phyloP scores from a whole-genome alignment of 2,797 vertebrate genomes.

The Petrocephalus schoutedeni region DNA sequence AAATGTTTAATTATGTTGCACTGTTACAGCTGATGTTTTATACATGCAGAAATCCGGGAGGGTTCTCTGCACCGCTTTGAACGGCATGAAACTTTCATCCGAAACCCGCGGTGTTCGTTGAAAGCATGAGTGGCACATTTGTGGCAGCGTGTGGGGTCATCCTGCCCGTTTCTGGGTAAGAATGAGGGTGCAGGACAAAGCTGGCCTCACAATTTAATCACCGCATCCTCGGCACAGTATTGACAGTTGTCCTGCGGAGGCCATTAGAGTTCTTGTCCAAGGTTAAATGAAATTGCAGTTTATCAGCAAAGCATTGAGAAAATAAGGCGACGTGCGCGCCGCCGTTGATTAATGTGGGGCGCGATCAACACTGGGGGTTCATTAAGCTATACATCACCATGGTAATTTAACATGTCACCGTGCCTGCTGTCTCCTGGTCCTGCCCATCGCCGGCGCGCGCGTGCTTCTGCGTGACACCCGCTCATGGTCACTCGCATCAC shows the following conservation, averaged over 20 bases:
- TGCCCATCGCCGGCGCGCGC: constrained; percentile 26
- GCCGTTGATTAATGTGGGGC: constrained; percentile 99
- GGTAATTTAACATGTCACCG: constrained; percentile 99
- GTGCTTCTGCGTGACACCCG: not conserved
- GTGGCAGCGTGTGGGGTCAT: not conserved
- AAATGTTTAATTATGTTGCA: not conserved
- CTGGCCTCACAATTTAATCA: constrained; percentile 97
- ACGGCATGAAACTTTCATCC: not conserved
- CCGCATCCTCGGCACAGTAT: constrained; percentile 92
- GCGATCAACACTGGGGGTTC: constrained; percentile 99
- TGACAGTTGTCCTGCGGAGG: constrained; percentile 99
- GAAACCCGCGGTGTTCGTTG: not conserved
- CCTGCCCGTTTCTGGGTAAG: not conserved
- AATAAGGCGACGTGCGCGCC: constrained; percentile 99
- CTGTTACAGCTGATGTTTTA: not conserved
- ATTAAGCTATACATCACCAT: constrained; percentile 99
- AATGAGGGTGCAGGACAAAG: constrained; percentile 66
- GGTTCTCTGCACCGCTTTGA: not conserved
- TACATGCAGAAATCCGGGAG: not conserved
- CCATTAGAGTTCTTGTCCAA: constrained; percentile 99
- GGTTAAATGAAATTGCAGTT: constrained; percentile 99
- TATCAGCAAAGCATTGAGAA: constrained; percentile 99
- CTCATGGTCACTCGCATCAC: constrained; percentile 3
- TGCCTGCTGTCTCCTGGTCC: constrained; percentile 77
- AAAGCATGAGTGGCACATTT: not conserved